Conservation (phyloP, 1,140 invertebrate species). For the Oppia nitens region DNA sequence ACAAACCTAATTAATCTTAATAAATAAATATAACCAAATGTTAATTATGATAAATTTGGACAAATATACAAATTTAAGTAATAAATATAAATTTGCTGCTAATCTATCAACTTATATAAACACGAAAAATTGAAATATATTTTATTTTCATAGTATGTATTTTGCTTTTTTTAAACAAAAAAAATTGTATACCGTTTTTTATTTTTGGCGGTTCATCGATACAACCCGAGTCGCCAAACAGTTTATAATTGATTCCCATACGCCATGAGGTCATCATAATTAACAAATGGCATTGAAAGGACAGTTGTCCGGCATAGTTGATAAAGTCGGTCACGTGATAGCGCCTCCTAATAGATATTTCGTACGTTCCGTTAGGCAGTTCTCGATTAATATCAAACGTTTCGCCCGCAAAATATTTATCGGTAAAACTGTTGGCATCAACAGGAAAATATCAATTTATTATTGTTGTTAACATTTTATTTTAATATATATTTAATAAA, state of each 20-base stretch:
- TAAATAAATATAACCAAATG: no score
- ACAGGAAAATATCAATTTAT: no score
- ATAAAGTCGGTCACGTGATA: constrained; percentile 20
- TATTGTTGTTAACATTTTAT: no score
- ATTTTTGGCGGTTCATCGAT: constrained; percentile 8
- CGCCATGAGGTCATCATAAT: constrained; percentile 22
- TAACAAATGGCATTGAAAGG: constrained; percentile 21
- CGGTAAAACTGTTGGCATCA: constrained; percentile 3
- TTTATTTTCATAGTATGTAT: no score
- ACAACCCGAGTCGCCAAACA: constrained; percentile 22
- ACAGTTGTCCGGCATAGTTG: constrained; percentile 19
- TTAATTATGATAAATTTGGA: no score
- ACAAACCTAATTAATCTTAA: no score
- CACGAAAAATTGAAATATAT: no score
- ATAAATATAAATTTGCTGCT: no score
- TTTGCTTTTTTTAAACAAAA: no score
- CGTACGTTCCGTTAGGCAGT: constrained; percentile 21
- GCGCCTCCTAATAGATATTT: constrained; percentile 19
- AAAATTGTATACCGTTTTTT: constrained; percentile 18
- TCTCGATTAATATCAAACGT: constrained; percentile 20
- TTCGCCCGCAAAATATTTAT: constrained; percentile 17
- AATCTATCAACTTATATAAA: no score
- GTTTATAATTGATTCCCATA: constrained; percentile 18
- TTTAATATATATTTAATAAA: no score
- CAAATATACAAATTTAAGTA: no score